Conservation (phyloP, 2,888 invertebrate species). For the Drosophila monieri region DNA sequence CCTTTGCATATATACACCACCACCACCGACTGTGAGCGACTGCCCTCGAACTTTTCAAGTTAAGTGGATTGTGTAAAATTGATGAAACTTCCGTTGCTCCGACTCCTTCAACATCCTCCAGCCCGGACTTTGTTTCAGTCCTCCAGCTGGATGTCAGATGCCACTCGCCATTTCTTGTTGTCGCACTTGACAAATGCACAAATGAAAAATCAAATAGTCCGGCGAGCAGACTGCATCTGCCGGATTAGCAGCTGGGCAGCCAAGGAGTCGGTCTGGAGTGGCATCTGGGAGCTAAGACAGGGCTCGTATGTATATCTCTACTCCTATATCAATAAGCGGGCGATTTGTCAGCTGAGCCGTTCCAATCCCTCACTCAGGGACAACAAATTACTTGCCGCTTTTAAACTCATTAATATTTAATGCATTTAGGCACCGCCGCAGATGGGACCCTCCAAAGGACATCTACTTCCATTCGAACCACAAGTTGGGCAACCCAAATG, state of each 20-base stretch:
- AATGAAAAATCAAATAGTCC: conserved; percentile 61
- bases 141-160: conserved; percentile 34
- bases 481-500: conserved; percentile 23
- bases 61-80: conserved; percentile 63
- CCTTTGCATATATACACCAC: not conserved
- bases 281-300: not conserved
- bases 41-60: conserved; percentile 36
- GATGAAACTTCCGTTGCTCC: conserved; percentile 49
- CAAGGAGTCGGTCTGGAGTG: not conserved
- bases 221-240: conserved; percentile 24
- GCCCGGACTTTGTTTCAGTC: conserved; percentile 14
- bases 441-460: conserved; percentile 51
- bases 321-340: conserved; percentile 49
- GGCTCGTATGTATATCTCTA: not conserved
- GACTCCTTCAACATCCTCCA: conserved; percentile 19
- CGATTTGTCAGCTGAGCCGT: conserved; percentile 55
- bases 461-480: conserved; percentile 22
- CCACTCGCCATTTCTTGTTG: conserved; percentile 50
- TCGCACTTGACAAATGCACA: conserved; percentile 64
- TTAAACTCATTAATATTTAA: conserved; percentile 75
- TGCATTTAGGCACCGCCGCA: conserved; percentile 57
- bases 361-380: conserved; percentile 30
- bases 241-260: conserved; percentile 47
- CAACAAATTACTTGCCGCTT: conserved; percentile 65
- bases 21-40: conserved; percentile 16